These are phyloP conservation scores for Saturnia pavonia DNA, from an alignment of 2,888 invertebrate species.

Conservation along the genomic window DNA sequence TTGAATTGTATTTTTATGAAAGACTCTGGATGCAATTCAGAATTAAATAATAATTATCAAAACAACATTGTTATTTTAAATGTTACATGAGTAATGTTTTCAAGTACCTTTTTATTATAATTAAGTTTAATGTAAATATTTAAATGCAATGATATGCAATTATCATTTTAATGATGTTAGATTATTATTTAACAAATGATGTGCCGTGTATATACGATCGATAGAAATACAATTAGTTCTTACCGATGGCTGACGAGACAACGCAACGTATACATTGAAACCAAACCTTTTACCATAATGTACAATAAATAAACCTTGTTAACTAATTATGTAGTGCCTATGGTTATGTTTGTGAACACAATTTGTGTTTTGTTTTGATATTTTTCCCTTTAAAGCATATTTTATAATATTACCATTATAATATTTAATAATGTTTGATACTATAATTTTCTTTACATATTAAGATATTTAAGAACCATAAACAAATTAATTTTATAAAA, in stretches of 20 bases:
- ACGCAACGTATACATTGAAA: conserved; percentile 51
- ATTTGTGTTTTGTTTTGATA: conserved; percentile 13
- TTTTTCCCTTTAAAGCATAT: neutral
- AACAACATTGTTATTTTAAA: conserved; percentile 35
- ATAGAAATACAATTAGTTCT: conserved; percentile 57
- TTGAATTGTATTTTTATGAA: conserved; percentile 25
- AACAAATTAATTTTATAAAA: neutral
- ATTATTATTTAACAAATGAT: conserved; percentile 62
- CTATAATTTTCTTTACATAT: neutral
- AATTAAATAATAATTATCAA: conserved; percentile 20
- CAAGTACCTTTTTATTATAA: conserved; percentile 64
- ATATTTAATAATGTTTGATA: neutral
- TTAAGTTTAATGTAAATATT: conserved; percentile 71
- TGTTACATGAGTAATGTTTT: conserved; percentile 39
- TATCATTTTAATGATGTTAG: conserved; percentile 51
- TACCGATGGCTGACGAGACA: conserved; percentile 39
- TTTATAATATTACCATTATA: neutral
- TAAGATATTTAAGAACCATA: neutral
- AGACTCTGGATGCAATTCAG: neutral
- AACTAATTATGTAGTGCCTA: conserved; percentile 68
- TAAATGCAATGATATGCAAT: conserved; percentile 62
- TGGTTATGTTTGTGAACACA: conserved; percentile 51
- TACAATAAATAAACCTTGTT: conserved; percentile 59
- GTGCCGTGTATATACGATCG: conserved; percentile 74
- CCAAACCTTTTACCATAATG: conserved; percentile 77